phyloP scores from a whole-genome alignment of 2,888 invertebrate genomes.

The Acanthosoma haemorrhoidale region DNA sequence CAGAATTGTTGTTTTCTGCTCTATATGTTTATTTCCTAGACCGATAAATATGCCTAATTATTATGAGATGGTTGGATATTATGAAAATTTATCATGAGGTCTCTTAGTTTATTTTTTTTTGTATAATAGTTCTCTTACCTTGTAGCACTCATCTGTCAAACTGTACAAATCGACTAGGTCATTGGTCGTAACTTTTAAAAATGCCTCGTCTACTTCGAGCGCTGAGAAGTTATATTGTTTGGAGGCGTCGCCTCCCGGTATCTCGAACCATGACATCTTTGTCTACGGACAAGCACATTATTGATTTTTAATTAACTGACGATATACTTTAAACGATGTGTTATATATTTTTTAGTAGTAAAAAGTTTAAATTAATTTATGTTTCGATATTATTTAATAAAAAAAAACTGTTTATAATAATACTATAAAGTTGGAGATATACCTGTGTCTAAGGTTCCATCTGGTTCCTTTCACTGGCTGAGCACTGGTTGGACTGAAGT shows the following conservation, averaged over 20 bases:
- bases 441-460: conserved; percentile 13
- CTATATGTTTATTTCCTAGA: no score
- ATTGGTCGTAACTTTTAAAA: conserved; percentile 40
- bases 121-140: conserved; percentile 51
- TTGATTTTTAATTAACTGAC: neutral
- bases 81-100: no score
- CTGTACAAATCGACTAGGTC: conserved; percentile 49
- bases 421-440: neutral
- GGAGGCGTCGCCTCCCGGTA: conserved; percentile 13
- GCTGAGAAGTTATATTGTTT: conserved; percentile 34
- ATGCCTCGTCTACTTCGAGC: conserved; percentile 42
- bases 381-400: no score
- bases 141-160: conserved; percentile 64
- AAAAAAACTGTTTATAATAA: neutral
- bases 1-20: no score
- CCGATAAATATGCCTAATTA: no score
- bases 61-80: no score
- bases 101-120: no score
- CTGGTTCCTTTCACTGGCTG: conserved; percentile 26
- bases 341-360: no score
- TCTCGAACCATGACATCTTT: conserved; percentile 24
- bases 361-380: no score
- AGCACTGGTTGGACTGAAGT: conserved; percentile 9
- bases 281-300: neutral
- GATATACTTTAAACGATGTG: no score